Base-by-base conservation (phyloP, 2,888 invertebrate genomes). In the Spatulosminthurus flaviceps region DNA sequence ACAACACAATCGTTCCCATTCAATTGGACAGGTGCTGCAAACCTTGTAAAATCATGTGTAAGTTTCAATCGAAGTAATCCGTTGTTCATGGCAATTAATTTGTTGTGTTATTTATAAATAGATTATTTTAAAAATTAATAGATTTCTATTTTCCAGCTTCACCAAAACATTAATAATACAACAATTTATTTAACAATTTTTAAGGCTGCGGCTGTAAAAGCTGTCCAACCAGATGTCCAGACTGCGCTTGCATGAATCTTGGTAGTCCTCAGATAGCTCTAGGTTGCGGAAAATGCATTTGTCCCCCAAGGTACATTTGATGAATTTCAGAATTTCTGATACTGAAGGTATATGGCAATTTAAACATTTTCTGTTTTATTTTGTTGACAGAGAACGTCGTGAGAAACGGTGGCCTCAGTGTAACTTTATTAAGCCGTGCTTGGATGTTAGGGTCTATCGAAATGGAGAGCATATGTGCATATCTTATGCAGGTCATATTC, bases 341-440 rank as follows among this genome's bases (percentile, higher is more conserved):
- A 21, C 19, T 13, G 16, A 60, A 21, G 16, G 16, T 16, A 13
- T 5, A 60, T 60, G 4, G 21, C 4, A n/a, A n/a, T n/a, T n/a
- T n/a, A n/a, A n/a, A n/a, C n/a, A n/a, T n/a, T n/a, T n/a, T n/a
- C n/a, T n/a, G n/a, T n/a, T n/a, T n/a, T n/a, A n/a, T n/a, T n/a
- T n/a, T n/a, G n/a, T n/a, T n/a, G n/a, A n/a, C 79, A 83, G 84
- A 73, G 75, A 77, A 21, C 75, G 82, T 26, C 64, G 82, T 26
- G 82, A 83, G 43, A 79, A 79, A 67, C 41, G 78, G 4, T 79
- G 78, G 78, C 78, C 78, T 61, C 72, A 72, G 60, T 84, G 84
- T 67, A 85, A 85, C 66, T 85, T 85, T 66, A 72, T 85, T 64
- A 84, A 82, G 24, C 84, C 84, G 1, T 83, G 83, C 70, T 82